Evolutionary conservation across 2,113 vertebrate species (phyloP), one percentile per base, ranked within the genome.

Genomic region (Pipa parva): DNA sequence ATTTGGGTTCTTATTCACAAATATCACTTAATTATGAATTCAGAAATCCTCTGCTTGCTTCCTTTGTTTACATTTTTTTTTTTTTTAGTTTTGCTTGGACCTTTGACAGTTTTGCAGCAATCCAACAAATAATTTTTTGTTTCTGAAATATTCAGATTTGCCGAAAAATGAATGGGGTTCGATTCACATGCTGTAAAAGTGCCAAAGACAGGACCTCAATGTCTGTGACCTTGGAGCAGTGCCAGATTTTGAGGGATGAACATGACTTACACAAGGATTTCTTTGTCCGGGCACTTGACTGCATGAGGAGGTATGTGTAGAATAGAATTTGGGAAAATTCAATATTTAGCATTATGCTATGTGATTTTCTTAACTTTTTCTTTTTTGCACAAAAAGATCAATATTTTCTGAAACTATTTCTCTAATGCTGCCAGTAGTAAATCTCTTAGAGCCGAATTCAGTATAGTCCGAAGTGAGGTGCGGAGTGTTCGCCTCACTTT

Each of bases 181-280:
- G 97, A 65, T 95, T 99, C 79, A 99, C 97, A 78, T 97, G 96
- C 73, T 99, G 97, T 85, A 99, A 99, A 92, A 98, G 97, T 89
- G 97, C 95, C 92, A 99, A 99, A 89, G 97, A 99, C 85, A 87
- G 97, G 78, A 99, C 97, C 0, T 96, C 97, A 8, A 99, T 99
- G 97, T 96, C 97, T 0, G 97, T 99, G 76, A 99, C 97, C 0
- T 84, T 99, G 57, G 97, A 99, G 75, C 97, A 99, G 78, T 98
- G 95, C 76, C 88, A 92, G 12, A 90, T 98, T 74, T 76, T 99
- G 72, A 84, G 95, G 63, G 95, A 99, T 0, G 95, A 98, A 71
- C 96, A 99, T 73, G 93, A 94, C 63, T 87, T 99, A 57, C 95
- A 92, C 81, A 95, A 95, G 71, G 95, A 97, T 74, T 94, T 93